These are phyloP conservation scores for Pseudomyrmex sp. DNA, from an alignment of 1,140 invertebrate species.

Conservation along the genomic window DNA sequence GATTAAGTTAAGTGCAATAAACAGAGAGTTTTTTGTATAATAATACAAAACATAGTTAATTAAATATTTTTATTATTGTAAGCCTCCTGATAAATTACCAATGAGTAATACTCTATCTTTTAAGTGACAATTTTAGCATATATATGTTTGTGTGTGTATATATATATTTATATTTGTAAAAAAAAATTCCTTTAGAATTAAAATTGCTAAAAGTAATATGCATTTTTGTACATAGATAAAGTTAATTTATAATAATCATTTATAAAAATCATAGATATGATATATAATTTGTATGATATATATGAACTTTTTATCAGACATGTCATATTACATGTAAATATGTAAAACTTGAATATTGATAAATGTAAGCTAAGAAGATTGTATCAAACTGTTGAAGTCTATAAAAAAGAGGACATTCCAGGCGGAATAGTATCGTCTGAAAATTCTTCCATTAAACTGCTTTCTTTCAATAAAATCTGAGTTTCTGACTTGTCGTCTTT, in stretches of 20 bases:
- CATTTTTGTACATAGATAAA: not conserved
- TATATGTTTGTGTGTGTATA: not conserved
- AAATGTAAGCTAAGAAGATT: too few species aligned
- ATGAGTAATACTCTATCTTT: conserved; percentile 8
- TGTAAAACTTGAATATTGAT: too few species aligned
- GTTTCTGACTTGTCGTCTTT: conserved; percentile 9
- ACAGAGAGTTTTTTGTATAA: conserved; percentile 1
- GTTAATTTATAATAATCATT: too few species aligned
- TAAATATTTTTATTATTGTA: conserved; percentile 31
- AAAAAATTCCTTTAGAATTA: conserved; percentile 32
- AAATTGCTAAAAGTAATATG: conserved; percentile 11
- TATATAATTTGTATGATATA: too few species aligned
- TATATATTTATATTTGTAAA: not conserved
- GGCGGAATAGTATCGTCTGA: not conserved
- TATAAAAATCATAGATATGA: too few species aligned
- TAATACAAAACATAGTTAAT: conserved; percentile 8
- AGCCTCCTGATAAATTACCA: conserved; percentile 8
- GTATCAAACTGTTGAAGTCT: too few species aligned
- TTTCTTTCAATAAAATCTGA: not conserved
- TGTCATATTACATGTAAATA: too few species aligned
- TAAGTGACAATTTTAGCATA: conserved; percentile 28
- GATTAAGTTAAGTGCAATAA: not conserved
- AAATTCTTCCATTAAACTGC: conserved; percentile 52
- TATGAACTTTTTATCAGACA: too few species aligned
- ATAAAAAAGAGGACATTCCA: not conserved